phyloP scores from a whole-genome alignment of 1,140 invertebrate species.

The Ostrea edulis region DNA sequence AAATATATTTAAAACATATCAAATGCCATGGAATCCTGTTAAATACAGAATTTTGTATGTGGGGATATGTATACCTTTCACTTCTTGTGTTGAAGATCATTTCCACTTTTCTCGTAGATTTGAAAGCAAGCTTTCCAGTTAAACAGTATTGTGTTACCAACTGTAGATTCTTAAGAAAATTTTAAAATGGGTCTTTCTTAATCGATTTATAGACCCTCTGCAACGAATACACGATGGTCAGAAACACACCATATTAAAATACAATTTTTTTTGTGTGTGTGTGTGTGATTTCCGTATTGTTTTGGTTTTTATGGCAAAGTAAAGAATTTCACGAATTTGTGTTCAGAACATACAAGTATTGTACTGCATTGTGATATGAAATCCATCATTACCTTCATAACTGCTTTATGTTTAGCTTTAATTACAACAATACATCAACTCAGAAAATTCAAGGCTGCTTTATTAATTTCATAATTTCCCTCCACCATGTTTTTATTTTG shows the following conservation, averaged over 20 bases:
- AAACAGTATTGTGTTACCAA: background rate
- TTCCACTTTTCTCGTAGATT: background rate
- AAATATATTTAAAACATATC: too few relatives aligned
- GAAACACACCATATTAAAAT: background rate
- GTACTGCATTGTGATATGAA: conserved; percentile 9
- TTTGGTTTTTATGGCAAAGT: background rate
- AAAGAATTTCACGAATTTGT: background rate
- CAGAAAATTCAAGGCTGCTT: background rate
- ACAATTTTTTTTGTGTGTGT: background rate
- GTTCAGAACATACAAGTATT: conserved; percentile 5
- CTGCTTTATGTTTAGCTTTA: background rate
- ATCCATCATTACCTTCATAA: conserved; percentile 3
- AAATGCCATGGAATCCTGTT: background rate
- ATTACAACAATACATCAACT: background rate
- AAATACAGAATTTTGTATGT: background rate
- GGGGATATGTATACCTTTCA: background rate
- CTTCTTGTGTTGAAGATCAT: background rate
- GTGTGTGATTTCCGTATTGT: background rate
- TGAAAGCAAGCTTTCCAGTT: background rate
- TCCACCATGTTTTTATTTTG: background rate
- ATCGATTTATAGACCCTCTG: too few relatives aligned
- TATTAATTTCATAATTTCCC: background rate
- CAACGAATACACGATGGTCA: too few relatives aligned
- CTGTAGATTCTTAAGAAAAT: background rate
- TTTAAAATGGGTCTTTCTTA: too few relatives aligned